Conservation (phyloP, 2,888 invertebrate species). For the Helicoverpa assulta region DNA sequence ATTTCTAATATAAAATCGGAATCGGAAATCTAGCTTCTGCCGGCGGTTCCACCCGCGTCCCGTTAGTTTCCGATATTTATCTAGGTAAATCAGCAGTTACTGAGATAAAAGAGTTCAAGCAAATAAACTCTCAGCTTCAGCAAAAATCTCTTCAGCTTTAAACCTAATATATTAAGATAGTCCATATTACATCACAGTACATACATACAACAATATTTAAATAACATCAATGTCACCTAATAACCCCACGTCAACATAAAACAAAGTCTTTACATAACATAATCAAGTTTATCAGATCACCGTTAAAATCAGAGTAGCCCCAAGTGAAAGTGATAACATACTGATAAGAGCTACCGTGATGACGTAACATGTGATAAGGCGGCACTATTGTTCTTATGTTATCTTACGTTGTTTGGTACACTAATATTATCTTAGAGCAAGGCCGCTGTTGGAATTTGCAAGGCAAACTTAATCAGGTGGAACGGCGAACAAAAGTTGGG, state of each 20-base stretch:
- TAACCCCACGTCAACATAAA: not conserved
- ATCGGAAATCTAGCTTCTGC: no score
- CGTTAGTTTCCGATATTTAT: no score
- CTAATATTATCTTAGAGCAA: conserved; percentile 66
- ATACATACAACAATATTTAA: no score
- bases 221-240: no score
- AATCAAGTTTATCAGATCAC: conserved; percentile 49
- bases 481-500: conserved; percentile 6
- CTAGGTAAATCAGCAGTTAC: no score
- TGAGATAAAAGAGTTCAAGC: no score
- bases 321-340: conserved; percentile 72
- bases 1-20: no score
- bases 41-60: no score
- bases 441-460: conserved; percentile 50
- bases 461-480: conserved; percentile 36
- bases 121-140: no score
- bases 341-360: conserved; percentile 50
- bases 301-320: conserved; percentile 42
- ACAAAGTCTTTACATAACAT: conserved; percentile 12
- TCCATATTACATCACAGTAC: no score
- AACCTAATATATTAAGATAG: no score
- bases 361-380: conserved; percentile 60
- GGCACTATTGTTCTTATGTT: conserved; percentile 38
- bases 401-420: conserved; percentile 52
- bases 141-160: no score